These are phyloP conservation scores for Thelaira solivaga DNA, from an alignment of 2,888 invertebrate genomes.

Conservation along the genomic window DNA sequence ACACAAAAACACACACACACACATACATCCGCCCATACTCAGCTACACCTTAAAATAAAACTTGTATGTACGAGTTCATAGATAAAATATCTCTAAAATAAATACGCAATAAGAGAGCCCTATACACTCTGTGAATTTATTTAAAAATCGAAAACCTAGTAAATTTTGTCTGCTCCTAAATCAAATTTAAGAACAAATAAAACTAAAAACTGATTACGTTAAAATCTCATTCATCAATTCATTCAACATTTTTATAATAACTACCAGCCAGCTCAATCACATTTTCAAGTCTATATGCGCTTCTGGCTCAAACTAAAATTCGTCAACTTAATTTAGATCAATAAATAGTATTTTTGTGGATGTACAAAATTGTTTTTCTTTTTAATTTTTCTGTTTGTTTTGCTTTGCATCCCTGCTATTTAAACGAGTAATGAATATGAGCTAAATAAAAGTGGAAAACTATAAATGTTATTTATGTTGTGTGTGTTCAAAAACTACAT, in stretches of 20 bases:
- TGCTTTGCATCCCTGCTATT: too few species aligned
- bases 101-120: not conserved
- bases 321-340: slow-evolving; percentile 40
- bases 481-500: slow-evolving; percentile 17
- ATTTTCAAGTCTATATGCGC: slow-evolving; percentile 35
- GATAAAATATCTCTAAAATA: not conserved
- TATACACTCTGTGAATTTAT: not conserved
- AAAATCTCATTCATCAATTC: slow-evolving; percentile 49
- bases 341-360: slow-evolving; percentile 8
- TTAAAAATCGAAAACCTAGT: slow-evolving; percentile 5
- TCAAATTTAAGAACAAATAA: slow-evolving; percentile 3
- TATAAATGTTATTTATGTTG: too few species aligned
- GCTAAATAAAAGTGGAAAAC: not conserved
- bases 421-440: not conserved
- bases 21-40: too few species aligned
- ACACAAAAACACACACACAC: too few species aligned
- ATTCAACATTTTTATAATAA: slow-evolving; percentile 31
- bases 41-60: not conserved
- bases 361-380: not conserved
- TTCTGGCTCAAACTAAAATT: not conserved
- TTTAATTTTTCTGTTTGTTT: too few species aligned
- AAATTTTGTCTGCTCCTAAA: not conserved
- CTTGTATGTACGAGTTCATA: too few species aligned
- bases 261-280: slow-evolving; percentile 33
- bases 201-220: slow-evolving; percentile 27